Evolutionary conservation across 2,888 invertebrate species (phyloP).

Genomic region (Euspilapteryx auroguttella): DNA sequence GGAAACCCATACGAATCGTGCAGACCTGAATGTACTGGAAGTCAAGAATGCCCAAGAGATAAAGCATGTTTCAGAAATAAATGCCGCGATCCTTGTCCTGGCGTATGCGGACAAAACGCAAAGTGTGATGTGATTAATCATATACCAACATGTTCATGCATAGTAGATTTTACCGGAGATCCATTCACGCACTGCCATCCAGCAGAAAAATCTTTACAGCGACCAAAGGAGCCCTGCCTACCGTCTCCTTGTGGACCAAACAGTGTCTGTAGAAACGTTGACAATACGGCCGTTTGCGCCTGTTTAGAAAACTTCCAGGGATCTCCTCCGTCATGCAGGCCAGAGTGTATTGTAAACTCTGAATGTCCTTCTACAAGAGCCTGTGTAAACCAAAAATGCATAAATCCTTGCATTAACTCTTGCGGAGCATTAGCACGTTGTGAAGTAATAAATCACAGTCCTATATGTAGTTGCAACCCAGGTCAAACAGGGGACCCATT

Average conservation of each 20-base stretch:
- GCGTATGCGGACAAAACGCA: slow-evolving; percentile 73
- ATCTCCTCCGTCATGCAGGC: slow-evolving; percentile 78
- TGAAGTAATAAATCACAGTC: slow-evolving; percentile 83
- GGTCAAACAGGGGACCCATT: slow-evolving; percentile 82
- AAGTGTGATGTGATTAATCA: slow-evolving; percentile 76
- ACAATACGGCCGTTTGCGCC: slow-evolving; percentile 78
- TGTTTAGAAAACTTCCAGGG: slow-evolving; percentile 78
- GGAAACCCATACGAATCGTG: slow-evolving; percentile 74
- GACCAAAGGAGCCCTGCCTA: slow-evolving; percentile 68
- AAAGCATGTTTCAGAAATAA: slow-evolving; percentile 73
- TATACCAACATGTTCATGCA: slow-evolving; percentile 72
- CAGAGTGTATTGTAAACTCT: slow-evolving; percentile 82
- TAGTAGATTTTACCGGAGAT: slow-evolving; percentile 70
- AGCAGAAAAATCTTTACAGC: slow-evolving; percentile 19
- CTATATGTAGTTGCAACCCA: slow-evolving; percentile 79
- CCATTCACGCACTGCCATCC: slow-evolving; percentile 63
- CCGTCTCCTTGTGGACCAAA: slow-evolving; percentile 80
- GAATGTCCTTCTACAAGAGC: slow-evolving; percentile 80
- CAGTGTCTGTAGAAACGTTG: slow-evolving; percentile 75
- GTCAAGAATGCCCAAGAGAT: slow-evolving; percentile 70
- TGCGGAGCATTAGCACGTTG: slow-evolving; percentile 79
- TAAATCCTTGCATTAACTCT: slow-evolving; percentile 80
- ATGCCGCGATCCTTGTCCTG: slow-evolving; percentile 75
- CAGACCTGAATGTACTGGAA: slow-evolving; percentile 72
- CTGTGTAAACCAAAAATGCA: slow-evolving; percentile 81